Conservation (phyloP, 2,113 vertebrate genomes). For the Marmota flaviventris region DNA sequence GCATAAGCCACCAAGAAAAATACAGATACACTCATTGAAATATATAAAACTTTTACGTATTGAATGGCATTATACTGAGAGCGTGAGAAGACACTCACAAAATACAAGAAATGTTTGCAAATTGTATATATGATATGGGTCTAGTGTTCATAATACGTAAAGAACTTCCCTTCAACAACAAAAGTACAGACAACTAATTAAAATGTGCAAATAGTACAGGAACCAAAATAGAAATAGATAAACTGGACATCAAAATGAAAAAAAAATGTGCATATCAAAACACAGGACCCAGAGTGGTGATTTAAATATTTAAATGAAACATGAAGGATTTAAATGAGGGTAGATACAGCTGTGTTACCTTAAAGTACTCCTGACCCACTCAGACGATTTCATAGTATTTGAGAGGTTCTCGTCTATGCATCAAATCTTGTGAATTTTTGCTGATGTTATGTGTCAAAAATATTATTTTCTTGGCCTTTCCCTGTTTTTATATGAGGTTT, state of each 20-base stretch:
- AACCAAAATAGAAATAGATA: neutral
- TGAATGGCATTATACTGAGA: neutral
- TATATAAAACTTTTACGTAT: neutral
- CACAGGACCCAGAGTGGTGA: neutral
- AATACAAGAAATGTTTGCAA: neutral
- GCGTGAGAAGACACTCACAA: neutral
- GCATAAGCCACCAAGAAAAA: neutral
- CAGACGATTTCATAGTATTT: neutral
- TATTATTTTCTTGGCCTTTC: neutral
- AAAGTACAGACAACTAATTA: neutral
- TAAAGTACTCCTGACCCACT: neutral
- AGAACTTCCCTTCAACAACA: neutral
- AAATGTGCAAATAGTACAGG: neutral
- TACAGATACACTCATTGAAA: neutral
- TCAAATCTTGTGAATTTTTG: neutral
- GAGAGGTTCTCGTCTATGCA: neutral
- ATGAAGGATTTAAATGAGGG: neutral
- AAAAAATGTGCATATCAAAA: neutral
- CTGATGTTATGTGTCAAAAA: neutral
- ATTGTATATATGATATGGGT: neutral
- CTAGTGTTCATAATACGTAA: neutral
- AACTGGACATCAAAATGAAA: neutral
- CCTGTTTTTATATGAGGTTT: neutral
- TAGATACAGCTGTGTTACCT: neutral
- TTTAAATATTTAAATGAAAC: neutral